Percentiles rank a stretch among this genome's conserved stretches.
These are phyloP conservation scores for Silurus lanzhouensis DNA, from an alignment of 2,797 vertebrate species.

Conservation along the genomic window DNA sequence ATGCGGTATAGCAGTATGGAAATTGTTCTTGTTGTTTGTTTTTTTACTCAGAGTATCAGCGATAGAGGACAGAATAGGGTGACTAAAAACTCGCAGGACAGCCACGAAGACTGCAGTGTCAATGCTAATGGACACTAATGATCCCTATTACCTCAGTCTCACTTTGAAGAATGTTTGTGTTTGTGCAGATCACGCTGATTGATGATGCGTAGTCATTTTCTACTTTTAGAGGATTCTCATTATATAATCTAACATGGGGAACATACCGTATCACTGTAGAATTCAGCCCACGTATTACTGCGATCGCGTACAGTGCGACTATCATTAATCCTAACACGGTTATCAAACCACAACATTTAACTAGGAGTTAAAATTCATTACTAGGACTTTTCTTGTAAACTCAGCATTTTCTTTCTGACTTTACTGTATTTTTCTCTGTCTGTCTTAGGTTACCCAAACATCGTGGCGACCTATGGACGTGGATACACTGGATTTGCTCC, in stretches of 20 bases:
- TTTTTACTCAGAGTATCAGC: background rate
- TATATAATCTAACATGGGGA: background rate
- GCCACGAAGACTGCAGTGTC: background rate
- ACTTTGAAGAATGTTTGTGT: background rate
- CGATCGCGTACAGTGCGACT: background rate
- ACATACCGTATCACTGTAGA: background rate
- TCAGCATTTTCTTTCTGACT: background rate
- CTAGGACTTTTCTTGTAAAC: background rate
- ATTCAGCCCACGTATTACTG: background rate
- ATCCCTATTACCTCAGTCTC: background rate
- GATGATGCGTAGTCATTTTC: background rate
- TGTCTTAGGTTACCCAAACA: slow-evolving; percentile 93
- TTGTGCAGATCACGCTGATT: background rate
- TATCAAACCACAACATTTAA: too few species aligned
- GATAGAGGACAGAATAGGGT: background rate
- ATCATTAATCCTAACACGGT: too few species aligned
- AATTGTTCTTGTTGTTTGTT: background rate
- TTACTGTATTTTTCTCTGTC: background rate
- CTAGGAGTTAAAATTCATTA: background rate
- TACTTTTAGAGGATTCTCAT: background rate
- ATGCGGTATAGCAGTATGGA: background rate
- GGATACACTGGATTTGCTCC: slow-evolving; percentile 98
- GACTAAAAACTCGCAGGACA: background rate
- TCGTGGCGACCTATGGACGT: slow-evolving; percentile 96
- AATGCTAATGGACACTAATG: background rate